These are phyloP conservation scores for Unio pictorum DNA, from an alignment of 2,888 invertebrate species.

Conservation along the genomic window DNA sequence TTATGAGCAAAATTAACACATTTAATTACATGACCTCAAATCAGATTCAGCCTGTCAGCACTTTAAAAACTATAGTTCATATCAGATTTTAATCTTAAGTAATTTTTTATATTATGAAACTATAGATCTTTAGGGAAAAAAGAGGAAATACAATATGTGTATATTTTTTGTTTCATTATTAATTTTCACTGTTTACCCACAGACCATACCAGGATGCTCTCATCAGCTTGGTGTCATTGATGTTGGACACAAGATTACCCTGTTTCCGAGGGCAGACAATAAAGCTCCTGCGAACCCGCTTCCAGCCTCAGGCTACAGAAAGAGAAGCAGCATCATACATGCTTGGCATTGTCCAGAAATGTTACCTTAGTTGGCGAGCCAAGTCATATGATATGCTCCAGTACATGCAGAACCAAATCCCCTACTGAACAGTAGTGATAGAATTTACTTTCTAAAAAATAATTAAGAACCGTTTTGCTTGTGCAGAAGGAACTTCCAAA, in stretches of 20 bases:
- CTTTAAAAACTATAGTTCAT: too few species aligned
- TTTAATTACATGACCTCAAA: too few species aligned
- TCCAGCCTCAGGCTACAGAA: constrained; percentile 92
- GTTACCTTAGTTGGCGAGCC: constrained; percentile 95
- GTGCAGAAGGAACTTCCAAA: too few species aligned
- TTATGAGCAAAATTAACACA: too few species aligned
- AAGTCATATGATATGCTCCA: constrained; percentile 99
- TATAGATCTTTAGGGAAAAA: background rate
- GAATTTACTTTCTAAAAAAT: too few species aligned
- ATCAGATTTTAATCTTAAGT: too few species aligned
- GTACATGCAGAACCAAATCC: constrained; percentile 99
- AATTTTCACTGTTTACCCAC: constrained; percentile 36
- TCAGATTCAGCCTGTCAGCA: too few species aligned
- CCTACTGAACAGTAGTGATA: constrained; percentile 76
- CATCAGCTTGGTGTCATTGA: constrained; percentile 95
- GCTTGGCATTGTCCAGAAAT: constrained; percentile 92
- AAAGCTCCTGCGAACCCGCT: constrained; percentile 89
- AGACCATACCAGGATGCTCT: constrained; percentile 97
- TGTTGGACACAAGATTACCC: constrained; percentile 98
- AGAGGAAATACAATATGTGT: background rate
- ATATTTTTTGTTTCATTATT: background rate
- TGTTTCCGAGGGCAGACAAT: constrained; percentile 99
- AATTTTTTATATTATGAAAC: background rate
- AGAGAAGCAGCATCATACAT: constrained; percentile 96
- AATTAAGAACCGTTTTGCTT: too few species aligned